Evolutionary conservation across 2,113 vertebrate species (phyloP).

Genomic region (Nycticorax nycticorax): DNA sequence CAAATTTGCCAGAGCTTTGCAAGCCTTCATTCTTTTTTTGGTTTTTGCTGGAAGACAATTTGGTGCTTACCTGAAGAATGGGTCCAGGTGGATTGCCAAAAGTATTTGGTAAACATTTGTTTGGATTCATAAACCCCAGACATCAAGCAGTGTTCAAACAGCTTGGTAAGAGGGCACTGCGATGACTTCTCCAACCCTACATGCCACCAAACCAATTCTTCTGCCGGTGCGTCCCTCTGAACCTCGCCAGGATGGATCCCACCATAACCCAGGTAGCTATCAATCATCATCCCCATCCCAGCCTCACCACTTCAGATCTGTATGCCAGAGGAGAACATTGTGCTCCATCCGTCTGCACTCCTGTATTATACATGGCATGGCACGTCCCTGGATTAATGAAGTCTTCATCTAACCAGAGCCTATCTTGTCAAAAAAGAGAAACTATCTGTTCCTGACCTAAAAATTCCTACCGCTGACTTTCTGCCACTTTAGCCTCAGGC

Average conservation of each 20-base stretch:
- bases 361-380: not conserved
- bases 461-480: not conserved
- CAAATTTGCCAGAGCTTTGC: not conserved
- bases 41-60: not conserved
- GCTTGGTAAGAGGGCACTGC: accelerated
- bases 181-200: not conserved
- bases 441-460: not conserved
- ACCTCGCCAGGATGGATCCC: not conserved
- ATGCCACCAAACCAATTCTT: not conserved
- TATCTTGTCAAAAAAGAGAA: not conserved
- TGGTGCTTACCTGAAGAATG: not conserved
- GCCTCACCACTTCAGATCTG: not conserved
- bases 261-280: not conserved
- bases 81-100: not conserved
- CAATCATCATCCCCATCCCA: not conserved
- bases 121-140: not conserved
- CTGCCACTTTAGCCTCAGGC: not conserved
- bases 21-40: not conserved
- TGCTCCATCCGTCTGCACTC: not conserved
- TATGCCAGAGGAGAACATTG: not conserved
- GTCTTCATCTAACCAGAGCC: not conserved
- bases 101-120: not conserved
- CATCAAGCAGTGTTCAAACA: not conserved
- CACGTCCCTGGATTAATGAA: not conserved
- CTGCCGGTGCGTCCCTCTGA: accelerated